A percentile compares a stretch with the other conserved stretches of the same genome.
phyloP scores from a whole-genome alignment of 2,888 invertebrate genomes.

The Orthosia cruda region DNA sequence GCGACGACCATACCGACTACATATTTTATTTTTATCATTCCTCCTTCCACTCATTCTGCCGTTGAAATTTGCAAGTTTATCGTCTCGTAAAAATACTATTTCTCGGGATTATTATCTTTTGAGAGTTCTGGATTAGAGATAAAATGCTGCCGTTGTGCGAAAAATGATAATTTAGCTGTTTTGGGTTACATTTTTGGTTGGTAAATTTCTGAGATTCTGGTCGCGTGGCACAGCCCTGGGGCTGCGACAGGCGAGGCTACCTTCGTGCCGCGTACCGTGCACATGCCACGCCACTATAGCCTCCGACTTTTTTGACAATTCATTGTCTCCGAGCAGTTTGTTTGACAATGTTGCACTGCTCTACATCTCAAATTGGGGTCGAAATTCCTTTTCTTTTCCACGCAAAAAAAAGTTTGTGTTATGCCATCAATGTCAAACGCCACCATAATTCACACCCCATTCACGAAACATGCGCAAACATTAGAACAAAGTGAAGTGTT shows the following conservation, averaged over 20 bases:
- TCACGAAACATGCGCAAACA: slow-evolving; percentile 33
- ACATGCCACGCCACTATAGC: slow-evolving; percentile 55
- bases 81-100: slow-evolving; percentile 56
- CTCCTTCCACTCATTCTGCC: slow-evolving; percentile 54
- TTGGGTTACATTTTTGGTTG: slow-evolving; percentile 10
- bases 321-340: slow-evolving; percentile 56
- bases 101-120: slow-evolving; percentile 44
- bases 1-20: slow-evolving; percentile 58
- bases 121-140: slow-evolving; percentile 33
- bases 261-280: slow-evolving; percentile 57
- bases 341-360: slow-evolving; percentile 43
- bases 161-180: slow-evolving; percentile 3
- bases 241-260: slow-evolving; percentile 56
- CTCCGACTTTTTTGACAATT: slow-evolving; percentile 70
- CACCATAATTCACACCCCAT: slow-evolving; percentile 7
- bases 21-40: slow-evolving; percentile 69
- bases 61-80: slow-evolving; percentile 67
- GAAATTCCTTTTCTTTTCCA: slow-evolving; percentile 16
- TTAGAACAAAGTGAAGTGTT: slow-evolving; percentile 66
- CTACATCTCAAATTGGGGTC: slow-evolving; percentile 29
- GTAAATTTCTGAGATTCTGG: not conserved
- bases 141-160: slow-evolving; percentile 17
- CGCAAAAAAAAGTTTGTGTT: not conserved
- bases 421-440: not conserved
- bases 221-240: slow-evolving; percentile 57